Evolutionary conservation across 2,888 invertebrate genomes (phyloP).

Genomic region (Eupelmus urozonus): DNA sequence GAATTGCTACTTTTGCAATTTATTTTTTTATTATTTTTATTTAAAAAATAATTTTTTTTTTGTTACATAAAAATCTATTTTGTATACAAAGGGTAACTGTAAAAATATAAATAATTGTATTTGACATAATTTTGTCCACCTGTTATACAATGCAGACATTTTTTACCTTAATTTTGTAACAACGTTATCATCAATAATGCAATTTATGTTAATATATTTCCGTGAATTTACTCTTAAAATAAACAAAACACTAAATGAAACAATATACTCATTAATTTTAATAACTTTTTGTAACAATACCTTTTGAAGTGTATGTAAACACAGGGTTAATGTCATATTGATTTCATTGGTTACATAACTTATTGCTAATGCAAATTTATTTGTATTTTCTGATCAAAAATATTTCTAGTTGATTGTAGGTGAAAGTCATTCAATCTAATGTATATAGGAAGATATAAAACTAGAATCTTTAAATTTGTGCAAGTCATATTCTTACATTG

Average conservation of each 20-base stretch:
- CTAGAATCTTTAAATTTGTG: conserved; percentile 40
- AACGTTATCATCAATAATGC: not conserved
- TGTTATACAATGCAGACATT: too few relatives aligned
- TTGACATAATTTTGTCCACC: too few relatives aligned
- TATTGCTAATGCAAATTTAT: conserved; percentile 17
- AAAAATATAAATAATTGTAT: too few relatives aligned
- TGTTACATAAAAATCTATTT: not conserved
- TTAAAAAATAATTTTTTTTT: not conserved
- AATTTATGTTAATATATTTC: conserved; percentile 14
- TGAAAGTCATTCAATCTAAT: conserved; percentile 1
- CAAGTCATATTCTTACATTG: conserved; percentile 59
- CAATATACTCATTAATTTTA: conserved; percentile 14
- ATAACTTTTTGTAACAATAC: conserved; percentile 11
- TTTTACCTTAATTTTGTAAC: not conserved
- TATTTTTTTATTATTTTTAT: not conserved
- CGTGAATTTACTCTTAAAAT: not conserved
- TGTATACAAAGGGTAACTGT: not conserved
- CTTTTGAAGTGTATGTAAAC: not conserved
- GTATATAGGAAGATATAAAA: conserved; percentile 12
- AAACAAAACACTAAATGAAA: not conserved
- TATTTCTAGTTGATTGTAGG: not conserved
- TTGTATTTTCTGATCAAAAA: not conserved
- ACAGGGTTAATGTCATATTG: not conserved
- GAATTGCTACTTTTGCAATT: too few relatives aligned
- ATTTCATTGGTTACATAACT: conserved; percentile 14